Evolutionary conservation across 2,797 vertebrate species (phyloP).

Genomic region (Sebastes cheni): DNA sequence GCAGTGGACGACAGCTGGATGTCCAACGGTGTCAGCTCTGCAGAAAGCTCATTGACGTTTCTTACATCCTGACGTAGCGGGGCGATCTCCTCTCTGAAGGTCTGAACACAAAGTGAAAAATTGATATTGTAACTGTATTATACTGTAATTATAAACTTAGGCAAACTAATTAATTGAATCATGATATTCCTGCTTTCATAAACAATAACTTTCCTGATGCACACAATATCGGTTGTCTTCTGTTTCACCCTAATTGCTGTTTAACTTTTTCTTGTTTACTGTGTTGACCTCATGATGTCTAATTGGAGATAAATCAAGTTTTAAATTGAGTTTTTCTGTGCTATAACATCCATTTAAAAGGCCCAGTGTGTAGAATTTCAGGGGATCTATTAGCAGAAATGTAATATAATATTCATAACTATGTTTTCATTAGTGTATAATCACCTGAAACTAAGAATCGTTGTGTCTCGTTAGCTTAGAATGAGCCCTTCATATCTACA

Average conservation of each 20-base stretch:
- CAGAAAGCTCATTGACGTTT: constrained; percentile 90
- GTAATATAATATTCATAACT: too few species aligned
- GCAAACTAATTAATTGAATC: background rate
- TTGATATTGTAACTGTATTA: background rate
- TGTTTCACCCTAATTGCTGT: background rate
- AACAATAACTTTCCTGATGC: background rate
- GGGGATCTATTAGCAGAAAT: too few species aligned
- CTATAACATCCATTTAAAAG: constrained; percentile 21
- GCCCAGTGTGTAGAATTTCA: too few species aligned
- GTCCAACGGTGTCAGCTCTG: constrained; percentile 91
- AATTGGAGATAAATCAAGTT: constrained; percentile 17
- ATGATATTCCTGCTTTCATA: background rate
- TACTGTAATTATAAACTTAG: too few species aligned
- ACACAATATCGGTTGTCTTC: background rate
- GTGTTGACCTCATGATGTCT: constrained; percentile 12
- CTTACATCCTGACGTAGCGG: constrained; percentile 91
- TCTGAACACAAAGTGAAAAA: constrained; percentile 67
- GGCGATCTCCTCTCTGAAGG: constrained; percentile 91
- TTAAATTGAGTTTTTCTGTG: constrained; percentile 1
- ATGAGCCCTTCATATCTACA: too few species aligned
- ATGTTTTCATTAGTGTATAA: too few species aligned
- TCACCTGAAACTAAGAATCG: too few species aligned
- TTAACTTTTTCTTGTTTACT: constrained; percentile 1
- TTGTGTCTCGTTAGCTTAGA: too few species aligned
- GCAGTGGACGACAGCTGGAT: constrained; percentile 92